Evolutionary conservation across 2,113 vertebrate genomes (phyloP), one percentile per base, ranked within the genome.

Genomic region (Lethenteron reissneri): DNA sequence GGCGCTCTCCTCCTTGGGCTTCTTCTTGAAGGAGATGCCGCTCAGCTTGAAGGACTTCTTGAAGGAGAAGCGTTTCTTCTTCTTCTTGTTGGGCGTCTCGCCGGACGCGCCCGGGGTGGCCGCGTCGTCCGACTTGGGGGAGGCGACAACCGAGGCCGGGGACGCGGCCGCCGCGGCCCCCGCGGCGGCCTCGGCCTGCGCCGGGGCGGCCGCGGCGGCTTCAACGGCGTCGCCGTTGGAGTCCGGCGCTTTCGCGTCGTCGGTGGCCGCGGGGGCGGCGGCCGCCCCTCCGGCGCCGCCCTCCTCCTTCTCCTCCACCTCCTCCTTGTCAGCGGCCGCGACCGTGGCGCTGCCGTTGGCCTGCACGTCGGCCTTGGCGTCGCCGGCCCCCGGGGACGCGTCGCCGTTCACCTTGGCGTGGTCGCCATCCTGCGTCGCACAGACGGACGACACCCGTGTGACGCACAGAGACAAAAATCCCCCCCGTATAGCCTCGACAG

Each of bases 1-100:
- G 5, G 81, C 87, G 0, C 83, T 86, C 78, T 92, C 88, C 80
- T 94, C 92, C 76, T 92, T 95, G 83, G 41, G 41, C 78, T 82
- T 87, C 81, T 95, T 96, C 85, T 88, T 96, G 81, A 92, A 96
- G 72, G 90, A 94, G 78, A 95, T 94, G 74, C 90, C 90, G 71
- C 89, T 92, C 21, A 92, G 81, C 82, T 96, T 96, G 83, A 96
- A 96, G 0, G 90, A 90, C 76, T 95, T 94, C 79, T 96, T 96
- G 82, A 96, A 94, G 77, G 91, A 96, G 80, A 92, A 95, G 73
- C 86, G 82, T 82, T 92, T 92, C 82, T 95, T 95, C 81, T 96
- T 95, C 83, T 95, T 95, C 84, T 68, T 68, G 41, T 95, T 94
- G 25, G 88, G 90, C 71, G 89, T 95, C 76, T 95, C 89, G 57